phyloP scores from a whole-genome alignment of 2,113 vertebrate genomes.

The Myrmecophaga tridactyla region DNA sequence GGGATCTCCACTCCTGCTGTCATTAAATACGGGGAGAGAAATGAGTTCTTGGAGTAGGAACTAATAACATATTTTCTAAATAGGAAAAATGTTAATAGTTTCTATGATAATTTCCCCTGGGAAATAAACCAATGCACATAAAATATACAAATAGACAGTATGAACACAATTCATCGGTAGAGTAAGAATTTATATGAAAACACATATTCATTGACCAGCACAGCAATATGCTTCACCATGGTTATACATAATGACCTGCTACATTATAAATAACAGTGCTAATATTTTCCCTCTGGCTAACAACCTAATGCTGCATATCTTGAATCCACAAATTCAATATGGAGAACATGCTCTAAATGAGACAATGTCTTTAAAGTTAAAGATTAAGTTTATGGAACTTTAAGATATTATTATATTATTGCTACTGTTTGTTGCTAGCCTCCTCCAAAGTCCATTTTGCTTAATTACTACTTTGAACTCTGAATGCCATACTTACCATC shows the following conservation, averaged over 20 bases:
- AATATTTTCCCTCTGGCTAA: conserved; percentile 3
- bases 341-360: not conserved
- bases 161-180: not conserved
- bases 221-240: not conserved
- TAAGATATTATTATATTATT: not conserved
- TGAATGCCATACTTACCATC: conserved; percentile 86
- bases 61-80: not conserved
- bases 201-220: not conserved
- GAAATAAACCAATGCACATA: not conserved
- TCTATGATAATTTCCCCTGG: not conserved
- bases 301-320: not conserved
- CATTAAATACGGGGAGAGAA: not conserved
- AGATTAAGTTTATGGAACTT: not conserved
- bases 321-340: conserved; percentile 25
- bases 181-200: not conserved
- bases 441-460: conserved; percentile 3
- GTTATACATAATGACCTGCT: not conserved
- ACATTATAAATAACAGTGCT: not conserved
- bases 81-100: not conserved
- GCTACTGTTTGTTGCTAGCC: not conserved
- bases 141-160: not conserved
- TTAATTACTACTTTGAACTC: conserved; percentile 15
- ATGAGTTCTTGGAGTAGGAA: not conserved
- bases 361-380: not conserved
- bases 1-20: not conserved